A percentile compares a stretch with the other conserved stretches of the same genome.
Conservation (phyloP, 1,140 invertebrate genomes). For the Nylanderia fulva region DNA sequence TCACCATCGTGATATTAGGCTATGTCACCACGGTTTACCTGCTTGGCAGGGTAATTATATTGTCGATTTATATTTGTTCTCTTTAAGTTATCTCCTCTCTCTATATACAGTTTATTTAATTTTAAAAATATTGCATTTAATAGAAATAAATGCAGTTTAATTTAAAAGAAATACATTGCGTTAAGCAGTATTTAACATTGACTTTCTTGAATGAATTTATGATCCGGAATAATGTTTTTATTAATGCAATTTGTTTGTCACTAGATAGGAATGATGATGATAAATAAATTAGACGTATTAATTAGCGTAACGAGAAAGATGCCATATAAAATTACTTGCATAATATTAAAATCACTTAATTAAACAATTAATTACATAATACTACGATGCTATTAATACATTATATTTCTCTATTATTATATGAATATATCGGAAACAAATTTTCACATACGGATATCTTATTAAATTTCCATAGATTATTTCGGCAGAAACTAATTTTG, state of each 20-base stretch:
- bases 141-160: background rate
- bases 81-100: background rate
- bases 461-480: slow-evolving; percentile 24
- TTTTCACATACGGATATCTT: slow-evolving; percentile 18
- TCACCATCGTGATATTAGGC: slow-evolving; percentile 85
- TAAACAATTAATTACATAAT: slow-evolving; percentile 45
- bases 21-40: slow-evolving; percentile 86
- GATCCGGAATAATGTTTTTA: background rate
- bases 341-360: background rate
- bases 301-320: slow-evolving; percentile 10
- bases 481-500: slow-evolving; percentile 22
- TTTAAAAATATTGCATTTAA: background rate
- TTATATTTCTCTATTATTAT: background rate
- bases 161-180: background rate
- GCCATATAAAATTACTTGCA: background rate
- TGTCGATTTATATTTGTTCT: background rate
- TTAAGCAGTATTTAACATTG: background rate
- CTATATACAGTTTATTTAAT: background rate
- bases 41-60: slow-evolving; percentile 83
- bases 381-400: background rate
- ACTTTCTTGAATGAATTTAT: slow-evolving; percentile 1
- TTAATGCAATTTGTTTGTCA: background rate
- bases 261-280: background rate
- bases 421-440: background rate
- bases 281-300: background rate